These are phyloP conservation scores for Phalacrocorax pelagicus DNA, from an alignment of 2,113 vertebrate species.

Conservation along the genomic window DNA sequence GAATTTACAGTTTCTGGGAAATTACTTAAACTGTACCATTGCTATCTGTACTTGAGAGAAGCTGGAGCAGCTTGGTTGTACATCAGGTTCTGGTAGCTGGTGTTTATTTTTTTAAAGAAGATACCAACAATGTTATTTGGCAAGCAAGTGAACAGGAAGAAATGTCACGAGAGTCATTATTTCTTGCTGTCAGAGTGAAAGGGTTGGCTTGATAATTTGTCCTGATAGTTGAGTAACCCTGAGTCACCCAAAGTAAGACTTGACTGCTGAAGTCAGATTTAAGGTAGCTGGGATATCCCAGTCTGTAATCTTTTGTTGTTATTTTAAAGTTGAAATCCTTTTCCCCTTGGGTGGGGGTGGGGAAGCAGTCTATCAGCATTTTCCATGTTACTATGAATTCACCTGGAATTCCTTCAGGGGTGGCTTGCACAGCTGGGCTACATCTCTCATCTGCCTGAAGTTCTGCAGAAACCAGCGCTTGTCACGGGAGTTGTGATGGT, in stretches of 20 bases:
- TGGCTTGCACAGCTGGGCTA: not conserved
- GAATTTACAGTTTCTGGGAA: not conserved
- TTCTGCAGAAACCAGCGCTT: not conserved
- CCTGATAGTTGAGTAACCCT: slow-evolving; percentile 45
- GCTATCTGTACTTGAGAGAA: not conserved
- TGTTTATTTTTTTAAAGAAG: not conserved
- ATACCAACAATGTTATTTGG: not conserved
- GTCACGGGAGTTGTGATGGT: fast-evolving
- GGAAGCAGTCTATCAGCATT: slow-evolving; percentile 23
- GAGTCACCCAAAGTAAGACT: not conserved
- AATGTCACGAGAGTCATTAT: slow-evolving; percentile 11
- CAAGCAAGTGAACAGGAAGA: slow-evolving; percentile 15
- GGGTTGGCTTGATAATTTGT: slow-evolving; percentile 42
- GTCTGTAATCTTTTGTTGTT: not conserved
- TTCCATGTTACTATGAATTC: not conserved
- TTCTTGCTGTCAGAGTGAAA: slow-evolving; percentile 55
- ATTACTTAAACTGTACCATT: not conserved
- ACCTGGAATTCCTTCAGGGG: not conserved
- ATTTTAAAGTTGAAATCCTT: not conserved
- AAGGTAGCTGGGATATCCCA: slow-evolving; percentile 29
- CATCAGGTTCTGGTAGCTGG: not conserved
- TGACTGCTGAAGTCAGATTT: slow-evolving; percentile 4
- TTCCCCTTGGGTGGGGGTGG: not conserved
- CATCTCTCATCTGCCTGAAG: not conserved
- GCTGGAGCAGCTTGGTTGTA: not conserved